Percentiles rank a stretch among this genome's conserved stretches.
Conservation (phyloP, 53 echinoderm and acorn worm genomes). For the Henricia sp. region DNA sequence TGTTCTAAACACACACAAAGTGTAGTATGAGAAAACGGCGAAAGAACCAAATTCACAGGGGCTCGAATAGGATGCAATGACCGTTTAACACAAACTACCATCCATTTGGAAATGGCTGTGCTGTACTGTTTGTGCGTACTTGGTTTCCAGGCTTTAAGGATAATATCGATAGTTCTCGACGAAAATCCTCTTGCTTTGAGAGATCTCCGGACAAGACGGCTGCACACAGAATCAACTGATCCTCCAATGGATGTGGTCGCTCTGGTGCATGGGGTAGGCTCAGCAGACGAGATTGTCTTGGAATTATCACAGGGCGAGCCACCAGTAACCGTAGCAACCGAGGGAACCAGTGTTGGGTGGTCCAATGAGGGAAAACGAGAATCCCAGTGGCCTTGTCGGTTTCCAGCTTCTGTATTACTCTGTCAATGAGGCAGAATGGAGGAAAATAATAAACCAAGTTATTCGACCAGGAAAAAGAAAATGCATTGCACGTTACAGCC, state of each 20-base stretch:
- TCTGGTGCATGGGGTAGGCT: not conserved
- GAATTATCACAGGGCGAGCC: not conserved
- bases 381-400: not conserved
- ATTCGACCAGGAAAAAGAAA: not conserved
- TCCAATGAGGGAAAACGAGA: not conserved
- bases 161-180: slow-evolving; percentile 9
- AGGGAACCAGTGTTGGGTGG: slow-evolving; percentile 7
- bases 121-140: not conserved
- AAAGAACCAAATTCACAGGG: not conserved
- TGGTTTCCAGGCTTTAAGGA: slow-evolving; percentile 4
- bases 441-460: not conserved
- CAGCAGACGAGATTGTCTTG: not conserved
- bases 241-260: not conserved
- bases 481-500: not conserved
- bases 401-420: not conserved
- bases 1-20: not conserved
- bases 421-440: slow-evolving; percentile 1
- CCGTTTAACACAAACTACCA: slow-evolving; percentile 2
- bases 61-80: not conserved
- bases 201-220: not conserved
- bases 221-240: not conserved
- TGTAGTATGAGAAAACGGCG: not conserved
- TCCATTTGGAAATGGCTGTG: not conserved
- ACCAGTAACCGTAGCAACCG: not conserved
- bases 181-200: slow-evolving; percentile 6